Percentiles rank a stretch among this genome's conserved stretches.
Conservation (phyloP, 2,113 vertebrate species). For the Octodon degus region DNA sequence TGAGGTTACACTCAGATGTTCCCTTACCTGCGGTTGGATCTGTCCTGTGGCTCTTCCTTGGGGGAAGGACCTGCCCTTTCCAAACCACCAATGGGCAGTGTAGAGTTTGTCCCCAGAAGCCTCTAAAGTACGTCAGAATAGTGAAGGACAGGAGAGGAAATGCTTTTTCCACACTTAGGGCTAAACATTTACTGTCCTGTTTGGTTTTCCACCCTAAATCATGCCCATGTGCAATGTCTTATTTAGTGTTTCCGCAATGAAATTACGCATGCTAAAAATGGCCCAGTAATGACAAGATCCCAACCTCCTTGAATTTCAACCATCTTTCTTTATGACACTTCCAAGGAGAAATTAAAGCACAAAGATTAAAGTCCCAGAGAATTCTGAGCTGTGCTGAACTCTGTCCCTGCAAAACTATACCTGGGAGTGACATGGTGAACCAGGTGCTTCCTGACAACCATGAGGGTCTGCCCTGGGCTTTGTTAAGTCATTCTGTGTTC, state of each 20-base stretch:
- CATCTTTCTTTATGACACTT: background rate
- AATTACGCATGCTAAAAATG: background rate
- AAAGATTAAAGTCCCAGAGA: background rate
- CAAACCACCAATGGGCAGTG: background rate
- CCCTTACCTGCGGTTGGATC: background rate
- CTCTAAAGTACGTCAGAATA: background rate
- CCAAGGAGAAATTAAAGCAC: slow-evolving; percentile 7
- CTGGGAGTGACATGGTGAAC: background rate
- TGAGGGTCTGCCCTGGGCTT: background rate
- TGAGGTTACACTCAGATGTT: background rate
- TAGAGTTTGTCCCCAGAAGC: background rate
- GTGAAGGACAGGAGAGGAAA: background rate
- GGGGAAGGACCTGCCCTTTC: background rate
- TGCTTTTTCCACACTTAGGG: background rate
- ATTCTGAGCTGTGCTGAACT: background rate
- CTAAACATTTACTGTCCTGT: background rate
- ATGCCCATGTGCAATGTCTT: background rate
- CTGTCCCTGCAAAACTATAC: background rate
- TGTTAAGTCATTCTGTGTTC: background rate
- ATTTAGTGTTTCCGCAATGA: slow-evolving; percentile 18
- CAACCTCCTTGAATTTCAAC: background rate
- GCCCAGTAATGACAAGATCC: background rate
- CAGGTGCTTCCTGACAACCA: background rate
- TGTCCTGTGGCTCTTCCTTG: background rate
- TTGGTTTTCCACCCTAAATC: background rate